Base-by-base conservation (phyloP, 2,888 invertebrate genomes). In the Tineola bisselliella region DNA sequence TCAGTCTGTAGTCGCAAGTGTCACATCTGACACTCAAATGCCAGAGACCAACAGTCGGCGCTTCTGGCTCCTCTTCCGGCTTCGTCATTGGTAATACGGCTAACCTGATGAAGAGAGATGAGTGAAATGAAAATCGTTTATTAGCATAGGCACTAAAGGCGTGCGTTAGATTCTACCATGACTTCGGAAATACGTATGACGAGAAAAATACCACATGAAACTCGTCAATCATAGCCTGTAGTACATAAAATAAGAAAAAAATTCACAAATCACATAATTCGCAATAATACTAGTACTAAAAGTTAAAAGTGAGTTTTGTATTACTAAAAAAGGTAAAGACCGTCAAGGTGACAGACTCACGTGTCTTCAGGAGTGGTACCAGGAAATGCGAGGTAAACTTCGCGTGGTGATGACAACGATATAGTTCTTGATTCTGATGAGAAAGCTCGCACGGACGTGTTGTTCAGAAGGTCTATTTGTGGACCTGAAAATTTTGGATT, bases 381-480 rank as follows among this genome's bases (percentile, higher is more conserved):
- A 0, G 84, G 81, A 64, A 83, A 84, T 0, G 79, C 72, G 0
- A 86, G 69, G 61, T 75, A 74, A 0, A 84, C 76, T 12, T 82
- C 79, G 33, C 79, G 70, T 0, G 84, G 82, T 0, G 71, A 69
- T 3, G 72, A 10, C n/a, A n/a, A n/a, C 4, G 74, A 69, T 2
- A 75, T 71, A 0, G 79, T 80, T 33, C 68, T 73, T 0, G 87
- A 87, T 0, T 79, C 69, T 2, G 74, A 65, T 0, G 88, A 87
- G 76, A 88, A 89, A 13, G 71, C 64, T 0, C 71, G 68, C n/a
- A 89, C 84, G 1, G 87, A 87, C 0, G 81, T 71, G 18, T 67
- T 67, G 71, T 88, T 86, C 75, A 82, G 81, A 4, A 89, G 70
- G 69, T 89, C 84, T 54, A 89, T 81, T 69, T 81, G 82, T 12